phyloP scores from a whole-genome alignment of 2,113 vertebrate genomes.

The Lycaon pictus region DNA sequence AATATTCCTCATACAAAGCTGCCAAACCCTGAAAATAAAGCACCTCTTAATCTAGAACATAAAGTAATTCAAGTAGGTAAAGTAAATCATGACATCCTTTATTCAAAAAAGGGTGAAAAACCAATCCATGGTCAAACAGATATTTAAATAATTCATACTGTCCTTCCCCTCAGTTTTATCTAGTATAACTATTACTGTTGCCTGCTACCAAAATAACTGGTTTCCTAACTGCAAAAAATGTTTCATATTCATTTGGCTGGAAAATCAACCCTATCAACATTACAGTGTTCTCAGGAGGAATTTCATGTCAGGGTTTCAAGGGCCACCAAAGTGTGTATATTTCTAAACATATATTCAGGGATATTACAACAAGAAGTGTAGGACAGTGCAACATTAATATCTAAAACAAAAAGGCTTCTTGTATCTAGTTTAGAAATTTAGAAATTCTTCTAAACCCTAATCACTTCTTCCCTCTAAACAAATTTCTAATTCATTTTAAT shows the following conservation, averaged over 20 bases:
- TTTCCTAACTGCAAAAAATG: constrained; percentile 7
- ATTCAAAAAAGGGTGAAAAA: background rate
- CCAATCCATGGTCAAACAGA: background rate
- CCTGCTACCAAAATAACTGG: background rate
- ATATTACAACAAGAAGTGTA: background rate
- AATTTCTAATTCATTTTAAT: background rate
- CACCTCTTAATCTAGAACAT: background rate
- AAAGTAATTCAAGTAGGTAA: background rate
- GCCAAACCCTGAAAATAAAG: background rate
- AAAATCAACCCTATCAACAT: background rate
- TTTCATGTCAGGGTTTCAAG: background rate
- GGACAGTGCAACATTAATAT: background rate
- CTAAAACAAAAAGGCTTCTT: background rate
- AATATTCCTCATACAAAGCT: background rate
- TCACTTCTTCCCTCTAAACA: background rate
- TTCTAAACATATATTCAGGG: background rate
- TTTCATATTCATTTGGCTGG: background rate
- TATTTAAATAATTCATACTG: background rate
- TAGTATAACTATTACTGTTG: background rate
- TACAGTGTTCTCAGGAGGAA: background rate
- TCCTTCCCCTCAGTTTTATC: background rate
- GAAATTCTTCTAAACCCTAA: background rate
- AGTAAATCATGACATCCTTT: background rate
- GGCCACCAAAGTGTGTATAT: background rate
- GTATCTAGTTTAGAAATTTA: background rate